A percentile compares a stretch with the other conserved stretches of the same genome.
Conservation (phyloP, 2,113 vertebrate species). For the Siphamia tubifer region DNA sequence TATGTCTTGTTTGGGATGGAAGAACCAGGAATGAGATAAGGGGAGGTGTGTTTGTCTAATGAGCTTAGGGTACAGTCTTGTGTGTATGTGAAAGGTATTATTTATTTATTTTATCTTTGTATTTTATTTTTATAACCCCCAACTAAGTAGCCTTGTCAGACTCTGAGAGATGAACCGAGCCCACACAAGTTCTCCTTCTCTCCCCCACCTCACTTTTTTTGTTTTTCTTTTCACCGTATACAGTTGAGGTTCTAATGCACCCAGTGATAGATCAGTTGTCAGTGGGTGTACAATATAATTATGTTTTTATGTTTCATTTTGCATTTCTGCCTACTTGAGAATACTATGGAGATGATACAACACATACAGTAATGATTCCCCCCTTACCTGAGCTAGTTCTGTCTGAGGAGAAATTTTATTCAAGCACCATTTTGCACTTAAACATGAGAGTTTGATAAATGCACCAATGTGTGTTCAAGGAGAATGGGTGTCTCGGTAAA, state of each 20-base stretch:
- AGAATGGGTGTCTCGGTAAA: constrained; percentile 5
- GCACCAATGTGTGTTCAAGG: constrained; percentile 2
- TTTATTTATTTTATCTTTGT: constrained; percentile 30
- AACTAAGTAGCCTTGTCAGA: constrained; percentile 65
- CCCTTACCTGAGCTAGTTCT: constrained; percentile 61
- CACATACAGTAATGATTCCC: constrained; percentile 43
- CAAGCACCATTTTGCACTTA: constrained; percentile 22
- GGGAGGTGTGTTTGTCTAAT: constrained; percentile 59
- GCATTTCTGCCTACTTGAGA: constrained; percentile 60
- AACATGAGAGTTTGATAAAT: constrained; percentile 31
- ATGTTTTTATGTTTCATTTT: constrained; percentile 72
- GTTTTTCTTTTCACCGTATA: too few species aligned
- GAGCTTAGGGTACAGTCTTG: constrained; percentile 47
- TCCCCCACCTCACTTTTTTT: not conserved
- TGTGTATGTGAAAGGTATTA: constrained; percentile 31
- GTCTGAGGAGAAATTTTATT: constrained; percentile 31
- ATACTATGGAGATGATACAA: constrained; percentile 62
- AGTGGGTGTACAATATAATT: constrained; percentile 67
- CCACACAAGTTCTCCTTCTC: constrained; percentile 43
- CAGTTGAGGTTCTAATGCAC: constrained; percentile 43
- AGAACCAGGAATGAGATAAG: constrained; percentile 29
- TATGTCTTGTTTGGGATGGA: constrained; percentile 37
- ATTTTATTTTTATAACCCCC: constrained; percentile 49
- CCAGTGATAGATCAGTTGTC: constrained; percentile 69
- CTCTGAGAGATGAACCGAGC: constrained; percentile 61